phyloP scores from a whole-genome alignment of 2,888 invertebrate genomes.

The Electrophaes corylata region DNA sequence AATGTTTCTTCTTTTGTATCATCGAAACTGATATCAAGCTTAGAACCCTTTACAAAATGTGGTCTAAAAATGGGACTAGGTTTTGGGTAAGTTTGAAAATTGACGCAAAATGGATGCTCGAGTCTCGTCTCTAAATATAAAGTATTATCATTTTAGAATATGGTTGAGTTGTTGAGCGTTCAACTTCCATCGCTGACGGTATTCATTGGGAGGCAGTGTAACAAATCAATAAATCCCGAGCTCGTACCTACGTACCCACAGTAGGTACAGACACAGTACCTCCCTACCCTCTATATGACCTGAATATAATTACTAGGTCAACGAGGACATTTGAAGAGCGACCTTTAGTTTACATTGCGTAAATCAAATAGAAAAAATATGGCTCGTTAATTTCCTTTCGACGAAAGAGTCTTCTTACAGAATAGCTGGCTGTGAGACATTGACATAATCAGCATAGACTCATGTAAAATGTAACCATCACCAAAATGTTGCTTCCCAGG shows the following conservation, averaged over 20 bases:
- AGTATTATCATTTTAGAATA: neutral
- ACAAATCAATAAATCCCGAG: constrained; percentile 24
- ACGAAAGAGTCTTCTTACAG: neutral
- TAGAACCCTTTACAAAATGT: too few relatives aligned
- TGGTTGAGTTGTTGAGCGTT: neutral
- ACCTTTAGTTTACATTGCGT: neutral
- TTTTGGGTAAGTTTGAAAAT: too few relatives aligned
- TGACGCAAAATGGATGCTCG: neutral
- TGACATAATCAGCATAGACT: too few relatives aligned
- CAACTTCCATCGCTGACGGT: neutral
- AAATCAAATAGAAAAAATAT: neutral
- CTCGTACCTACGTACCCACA: neutral
- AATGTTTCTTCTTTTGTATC: too few relatives aligned
- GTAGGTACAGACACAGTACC: neutral
- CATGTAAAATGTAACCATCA: too few relatives aligned
- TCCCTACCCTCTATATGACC: neutral
- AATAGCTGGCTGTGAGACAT: neutral
- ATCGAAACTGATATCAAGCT: too few relatives aligned
- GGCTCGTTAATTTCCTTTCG: neutral
- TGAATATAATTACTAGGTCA: constrained; percentile 13
- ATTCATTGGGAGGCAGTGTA: neutral
- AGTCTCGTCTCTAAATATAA: too few relatives aligned
- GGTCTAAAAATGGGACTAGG: too few relatives aligned
- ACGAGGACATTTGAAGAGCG: neutral
- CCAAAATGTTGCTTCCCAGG: too few relatives aligned